phyloP scores from a whole-genome alignment of 2,888 invertebrate genomes.

The Adelognathus sp. region DNA sequence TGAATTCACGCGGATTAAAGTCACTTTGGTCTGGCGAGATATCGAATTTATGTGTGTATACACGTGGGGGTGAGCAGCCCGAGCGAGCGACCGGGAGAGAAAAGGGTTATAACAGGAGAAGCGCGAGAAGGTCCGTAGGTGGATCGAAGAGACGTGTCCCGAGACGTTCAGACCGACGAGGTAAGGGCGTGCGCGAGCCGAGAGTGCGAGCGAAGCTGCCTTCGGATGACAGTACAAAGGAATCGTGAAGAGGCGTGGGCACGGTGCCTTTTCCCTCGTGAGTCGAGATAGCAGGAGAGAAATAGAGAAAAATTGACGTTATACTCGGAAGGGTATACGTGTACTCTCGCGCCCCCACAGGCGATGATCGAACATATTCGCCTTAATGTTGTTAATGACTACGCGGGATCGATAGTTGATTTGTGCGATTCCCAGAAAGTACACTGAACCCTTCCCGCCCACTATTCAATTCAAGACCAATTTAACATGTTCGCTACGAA shows the following conservation, averaged over 20 bases:
- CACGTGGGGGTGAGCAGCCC: slow-evolving; percentile 3
- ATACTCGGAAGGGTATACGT: slow-evolving; percentile 26
- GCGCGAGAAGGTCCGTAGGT: slow-evolving; percentile 53
- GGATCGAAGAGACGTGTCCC: slow-evolving; percentile 46
- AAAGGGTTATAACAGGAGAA: slow-evolving; percentile 30
- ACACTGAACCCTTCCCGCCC: neutral
- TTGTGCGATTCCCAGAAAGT: neutral
- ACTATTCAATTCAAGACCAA: neutral
- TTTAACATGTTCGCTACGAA: no score
- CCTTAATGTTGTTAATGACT: slow-evolving; percentile 30
- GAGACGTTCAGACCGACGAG: slow-evolving; percentile 30
- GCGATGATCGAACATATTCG: slow-evolving; percentile 33
- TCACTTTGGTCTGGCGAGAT: slow-evolving; percentile 19
- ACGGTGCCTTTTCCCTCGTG: slow-evolving; percentile 38
- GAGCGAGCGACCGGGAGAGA: neutral
- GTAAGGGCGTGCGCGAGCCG: slow-evolving; percentile 59
- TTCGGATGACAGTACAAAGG: slow-evolving; percentile 63
- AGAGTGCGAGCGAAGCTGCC: slow-evolving; percentile 49
- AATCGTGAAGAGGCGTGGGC: slow-evolving; percentile 64
- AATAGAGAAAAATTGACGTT: slow-evolving; percentile 4
- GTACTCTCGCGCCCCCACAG: slow-evolving; percentile 3
- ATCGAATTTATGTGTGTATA: slow-evolving; percentile 43
- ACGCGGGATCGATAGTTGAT: slow-evolving; percentile 11
- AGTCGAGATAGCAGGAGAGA: slow-evolving; percentile 35
- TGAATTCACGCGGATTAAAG: slow-evolving; percentile 22